Evolutionary conservation across 2,797 vertebrate genomes (phyloP).

Genomic region (Alectoris magna): DNA sequence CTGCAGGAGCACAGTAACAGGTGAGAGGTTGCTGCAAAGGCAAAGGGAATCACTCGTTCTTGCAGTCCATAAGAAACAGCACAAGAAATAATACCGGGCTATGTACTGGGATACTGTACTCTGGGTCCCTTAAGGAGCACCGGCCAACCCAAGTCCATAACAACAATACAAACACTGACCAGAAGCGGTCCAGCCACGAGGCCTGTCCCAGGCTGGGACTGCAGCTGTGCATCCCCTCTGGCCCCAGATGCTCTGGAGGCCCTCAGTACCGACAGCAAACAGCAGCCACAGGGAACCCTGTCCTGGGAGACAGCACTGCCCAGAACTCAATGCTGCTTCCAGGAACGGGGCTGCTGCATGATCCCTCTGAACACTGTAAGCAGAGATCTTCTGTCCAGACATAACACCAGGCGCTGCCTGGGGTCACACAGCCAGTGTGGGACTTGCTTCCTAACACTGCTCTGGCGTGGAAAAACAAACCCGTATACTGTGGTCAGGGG

Average conservation of each 20-base stretch:
- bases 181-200: constrained; percentile 13
- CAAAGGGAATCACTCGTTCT: neutral
- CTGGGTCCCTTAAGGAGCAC: neutral
- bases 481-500: neutral
- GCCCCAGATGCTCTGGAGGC: neutral
- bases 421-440: neutral
- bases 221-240: neutral
- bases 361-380: neutral
- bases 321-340: neutral
- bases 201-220: neutral
- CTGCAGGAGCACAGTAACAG: neutral
- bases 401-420: neutral
- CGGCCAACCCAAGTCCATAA: neutral
- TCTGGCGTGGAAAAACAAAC: neutral
- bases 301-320: neutral
- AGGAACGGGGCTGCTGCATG: neutral
- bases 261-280: neutral
- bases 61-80: neutral
- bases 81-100: neutral
- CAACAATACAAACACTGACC: constrained; percentile 18
- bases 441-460: neutral
- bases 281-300: neutral
- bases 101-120: rapidly evolving
- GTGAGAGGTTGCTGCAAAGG: neutral
- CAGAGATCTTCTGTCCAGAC: neutral